These are phyloP conservation scores for Nyctereutes procyonoides DNA, from an alignment of 2,113 vertebrate species.

Conservation along the genomic window DNA sequence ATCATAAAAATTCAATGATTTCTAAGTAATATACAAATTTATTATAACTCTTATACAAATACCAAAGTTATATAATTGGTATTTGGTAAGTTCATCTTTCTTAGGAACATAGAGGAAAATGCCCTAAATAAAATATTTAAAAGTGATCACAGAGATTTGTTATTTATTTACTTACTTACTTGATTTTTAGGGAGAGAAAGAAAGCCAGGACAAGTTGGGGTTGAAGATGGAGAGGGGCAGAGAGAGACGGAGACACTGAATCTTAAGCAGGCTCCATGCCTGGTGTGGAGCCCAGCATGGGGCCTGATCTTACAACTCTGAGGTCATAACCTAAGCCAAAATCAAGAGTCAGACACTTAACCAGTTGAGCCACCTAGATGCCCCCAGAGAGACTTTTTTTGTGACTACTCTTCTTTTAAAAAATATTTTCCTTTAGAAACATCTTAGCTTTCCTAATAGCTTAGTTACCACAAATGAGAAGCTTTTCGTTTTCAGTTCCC, in stretches of 20 bases:
- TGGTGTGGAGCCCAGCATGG: background rate
- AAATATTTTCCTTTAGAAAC: background rate
- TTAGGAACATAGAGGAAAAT: background rate
- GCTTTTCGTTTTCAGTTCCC: background rate
- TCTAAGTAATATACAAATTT: background rate
- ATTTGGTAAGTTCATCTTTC: background rate
- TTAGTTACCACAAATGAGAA: background rate
- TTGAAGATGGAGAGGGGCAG: background rate
- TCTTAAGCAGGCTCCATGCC: background rate
- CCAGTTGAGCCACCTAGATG: background rate
- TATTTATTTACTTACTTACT: background rate
- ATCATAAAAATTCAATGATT: background rate
- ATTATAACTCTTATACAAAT: background rate
- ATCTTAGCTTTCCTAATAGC: background rate
- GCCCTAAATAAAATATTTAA: constrained; percentile 34
- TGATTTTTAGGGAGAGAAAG: background rate
- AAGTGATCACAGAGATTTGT: background rate
- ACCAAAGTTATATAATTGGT: background rate
- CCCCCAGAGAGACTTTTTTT: background rate
- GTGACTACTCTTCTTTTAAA: background rate
- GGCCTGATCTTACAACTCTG: background rate
- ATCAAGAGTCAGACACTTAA: background rate
- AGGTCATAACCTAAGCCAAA: background rate
- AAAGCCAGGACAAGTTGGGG: background rate
- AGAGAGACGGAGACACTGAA: background rate